Evolutionary conservation across 2,888 invertebrate species (phyloP).

Genomic region (Orthosia gracilis): DNA sequence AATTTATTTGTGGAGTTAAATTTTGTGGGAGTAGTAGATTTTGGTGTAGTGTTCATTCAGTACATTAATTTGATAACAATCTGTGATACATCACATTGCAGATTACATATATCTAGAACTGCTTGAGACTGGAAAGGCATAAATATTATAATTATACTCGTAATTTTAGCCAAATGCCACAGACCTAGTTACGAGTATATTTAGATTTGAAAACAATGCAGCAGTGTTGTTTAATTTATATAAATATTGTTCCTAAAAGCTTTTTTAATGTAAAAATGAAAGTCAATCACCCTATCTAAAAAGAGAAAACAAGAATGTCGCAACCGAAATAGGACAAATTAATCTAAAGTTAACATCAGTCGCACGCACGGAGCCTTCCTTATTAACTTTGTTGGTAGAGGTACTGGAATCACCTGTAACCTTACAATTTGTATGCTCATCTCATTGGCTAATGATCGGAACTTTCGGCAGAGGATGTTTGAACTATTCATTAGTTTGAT

Average conservation of each 20-base stretch:
- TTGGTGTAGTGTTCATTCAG: neutral
- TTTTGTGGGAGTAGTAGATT: slow-evolving; percentile 8
- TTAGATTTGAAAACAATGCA: too few species aligned
- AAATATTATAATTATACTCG: too few species aligned
- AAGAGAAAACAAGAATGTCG: slow-evolving; percentile 53
- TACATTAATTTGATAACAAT: slow-evolving; percentile 3
- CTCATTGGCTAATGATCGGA: slow-evolving; percentile 71
- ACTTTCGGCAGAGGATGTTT: slow-evolving; percentile 65
- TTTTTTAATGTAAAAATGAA: slow-evolving; percentile 11
- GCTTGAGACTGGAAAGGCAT: neutral
- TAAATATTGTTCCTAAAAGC: neutral
- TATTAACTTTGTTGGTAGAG: slow-evolving; percentile 61
- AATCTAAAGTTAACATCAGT: slow-evolving; percentile 63
- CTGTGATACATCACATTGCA: neutral
- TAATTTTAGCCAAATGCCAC: too few species aligned
- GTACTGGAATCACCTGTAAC: slow-evolving; percentile 65
- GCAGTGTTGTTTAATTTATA: too few species aligned
- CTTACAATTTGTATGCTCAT: slow-evolving; percentile 69
- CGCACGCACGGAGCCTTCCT: slow-evolving; percentile 60
- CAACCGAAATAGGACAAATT: slow-evolving; percentile 60
- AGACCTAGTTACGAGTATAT: too few species aligned
- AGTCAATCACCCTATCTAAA: slow-evolving; percentile 25
- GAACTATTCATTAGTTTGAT: slow-evolving; percentile 60
- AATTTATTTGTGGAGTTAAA: slow-evolving; percentile 15
- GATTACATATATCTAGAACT: neutral